phyloP scores from a whole-genome alignment of 2,797 vertebrate species.

The Sardinella longiceps region DNA sequence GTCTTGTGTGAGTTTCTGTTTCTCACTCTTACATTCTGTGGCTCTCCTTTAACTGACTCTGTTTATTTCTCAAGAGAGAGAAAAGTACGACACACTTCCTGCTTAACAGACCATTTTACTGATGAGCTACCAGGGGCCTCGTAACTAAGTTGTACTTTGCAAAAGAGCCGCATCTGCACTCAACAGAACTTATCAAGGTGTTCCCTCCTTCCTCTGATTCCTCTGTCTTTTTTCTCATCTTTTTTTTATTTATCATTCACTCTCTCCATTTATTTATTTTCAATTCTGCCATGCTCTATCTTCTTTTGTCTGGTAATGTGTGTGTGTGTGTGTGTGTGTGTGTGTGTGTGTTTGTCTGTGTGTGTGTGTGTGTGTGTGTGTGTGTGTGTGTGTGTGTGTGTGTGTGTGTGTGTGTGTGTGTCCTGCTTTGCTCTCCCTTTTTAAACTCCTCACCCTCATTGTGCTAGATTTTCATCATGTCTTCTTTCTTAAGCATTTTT shows the following conservation, averaged over 20 bases:
- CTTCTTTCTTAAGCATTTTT: neutral
- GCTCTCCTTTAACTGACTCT: neutral
- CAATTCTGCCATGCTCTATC: neutral
- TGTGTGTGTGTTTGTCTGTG: too few species aligned
- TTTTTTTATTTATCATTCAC: neutral
- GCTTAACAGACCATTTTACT: too few species aligned
- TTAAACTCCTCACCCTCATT: neutral
- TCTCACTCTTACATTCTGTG: neutral
- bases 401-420: too few species aligned
- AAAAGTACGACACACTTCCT: too few species aligned
- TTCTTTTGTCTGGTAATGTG: neutral
- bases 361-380: too few species aligned
- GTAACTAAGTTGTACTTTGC: too few species aligned
- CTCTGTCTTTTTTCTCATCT: neutral
- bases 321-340: neutral
- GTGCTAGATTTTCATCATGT: neutral
- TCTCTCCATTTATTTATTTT: conserved; percentile 6
- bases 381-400: too few species aligned
- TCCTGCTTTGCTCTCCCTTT: neutral
- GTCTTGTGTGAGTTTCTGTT: conserved; percentile 26
- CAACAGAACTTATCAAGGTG: too few species aligned
- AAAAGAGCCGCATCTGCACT: too few species aligned
- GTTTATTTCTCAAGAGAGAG: neutral
- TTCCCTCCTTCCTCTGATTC: too few species aligned
- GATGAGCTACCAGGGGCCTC: too few species aligned